Evolutionary conservation across 2,888 invertebrate species (phyloP).

Genomic region (Clanis bilineata): DNA sequence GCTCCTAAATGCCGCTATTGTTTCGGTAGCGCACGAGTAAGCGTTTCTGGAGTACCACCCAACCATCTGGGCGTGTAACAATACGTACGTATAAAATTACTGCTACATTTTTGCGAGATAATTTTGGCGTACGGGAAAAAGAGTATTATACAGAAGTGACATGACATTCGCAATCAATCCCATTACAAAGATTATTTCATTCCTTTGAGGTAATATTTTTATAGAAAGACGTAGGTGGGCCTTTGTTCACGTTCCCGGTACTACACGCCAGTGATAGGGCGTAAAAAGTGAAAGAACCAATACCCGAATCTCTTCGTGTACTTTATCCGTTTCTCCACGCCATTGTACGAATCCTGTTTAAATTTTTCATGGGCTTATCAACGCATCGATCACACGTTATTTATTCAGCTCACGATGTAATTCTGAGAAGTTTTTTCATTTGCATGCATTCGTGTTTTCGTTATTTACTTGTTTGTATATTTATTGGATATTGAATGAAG

Average conservation of each 20-base stretch:
- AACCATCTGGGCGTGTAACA: conserved; percentile 8
- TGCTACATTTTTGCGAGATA: neutral
- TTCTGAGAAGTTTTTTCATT: conserved; percentile 71
- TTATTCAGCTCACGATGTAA: conserved; percentile 73
- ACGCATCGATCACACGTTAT: conserved; percentile 71
- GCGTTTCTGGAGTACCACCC: conserved; percentile 38
- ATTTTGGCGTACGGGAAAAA: neutral
- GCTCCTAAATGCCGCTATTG: conserved; percentile 74
- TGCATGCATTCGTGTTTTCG: conserved; percentile 68
- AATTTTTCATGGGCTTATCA: conserved; percentile 74
- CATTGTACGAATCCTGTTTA: conserved; percentile 62
- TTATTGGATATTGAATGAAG: conserved; percentile 61
- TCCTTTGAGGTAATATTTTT: conserved; percentile 42
- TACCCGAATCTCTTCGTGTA: conserved; percentile 54
- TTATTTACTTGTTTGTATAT: conserved; percentile 62
- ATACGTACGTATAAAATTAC: conserved; percentile 10
- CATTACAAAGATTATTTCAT: conserved; percentile 42
- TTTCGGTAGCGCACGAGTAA: conserved; percentile 54
- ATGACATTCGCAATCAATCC: conserved; percentile 45
- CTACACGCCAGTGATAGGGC: conserved; percentile 54
- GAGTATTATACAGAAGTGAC: conserved; percentile 20
- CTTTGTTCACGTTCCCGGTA: conserved; percentile 55
- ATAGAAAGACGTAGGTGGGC: conserved; percentile 53
- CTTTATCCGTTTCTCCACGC: conserved; percentile 51
- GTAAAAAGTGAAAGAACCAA: conserved; percentile 57